phyloP scores from a whole-genome alignment of 2,888 invertebrate species.

The Phasia obesa region DNA sequence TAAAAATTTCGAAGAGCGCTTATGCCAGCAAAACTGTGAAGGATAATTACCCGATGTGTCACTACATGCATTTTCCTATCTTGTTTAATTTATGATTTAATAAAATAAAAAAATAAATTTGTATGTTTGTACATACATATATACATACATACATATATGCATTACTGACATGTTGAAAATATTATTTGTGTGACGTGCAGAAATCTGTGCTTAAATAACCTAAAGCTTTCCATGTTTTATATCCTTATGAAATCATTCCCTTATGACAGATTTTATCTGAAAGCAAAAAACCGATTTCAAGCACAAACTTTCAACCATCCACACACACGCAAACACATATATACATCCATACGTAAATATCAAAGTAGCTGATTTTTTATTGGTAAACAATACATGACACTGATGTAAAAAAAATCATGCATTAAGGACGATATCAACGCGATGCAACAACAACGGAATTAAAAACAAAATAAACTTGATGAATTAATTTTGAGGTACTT shows the following conservation, averaged over 20 bases:
- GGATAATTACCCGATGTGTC: too few species aligned
- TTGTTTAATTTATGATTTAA: too few species aligned
- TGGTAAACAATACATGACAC: conserved; percentile 57
- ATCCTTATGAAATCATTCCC: background rate
- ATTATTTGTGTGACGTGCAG: background rate
- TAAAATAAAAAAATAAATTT: too few species aligned
- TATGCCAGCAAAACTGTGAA: too few species aligned
- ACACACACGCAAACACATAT: background rate
- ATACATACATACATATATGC: too few species aligned
- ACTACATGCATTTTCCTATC: too few species aligned
- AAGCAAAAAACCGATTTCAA: background rate
- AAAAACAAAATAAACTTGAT: conserved; percentile 66
- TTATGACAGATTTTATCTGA: background rate
- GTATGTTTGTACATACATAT: background rate
- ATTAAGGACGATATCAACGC: conserved; percentile 28
- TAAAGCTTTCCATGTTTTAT: background rate
- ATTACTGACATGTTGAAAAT: too few species aligned
- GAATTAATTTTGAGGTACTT: conserved; percentile 71
- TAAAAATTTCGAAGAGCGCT: too few species aligned
- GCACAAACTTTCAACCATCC: background rate
- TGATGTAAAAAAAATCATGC: conserved; percentile 2
- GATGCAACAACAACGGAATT: conserved; percentile 15
- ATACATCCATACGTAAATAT: conserved; percentile 8
- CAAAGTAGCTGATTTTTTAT: conserved; percentile 65
- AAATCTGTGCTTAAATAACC: background rate